Evolutionary conservation across 2,797 vertebrate species (phyloP).

Genomic region (Oreortyx pictus): DNA sequence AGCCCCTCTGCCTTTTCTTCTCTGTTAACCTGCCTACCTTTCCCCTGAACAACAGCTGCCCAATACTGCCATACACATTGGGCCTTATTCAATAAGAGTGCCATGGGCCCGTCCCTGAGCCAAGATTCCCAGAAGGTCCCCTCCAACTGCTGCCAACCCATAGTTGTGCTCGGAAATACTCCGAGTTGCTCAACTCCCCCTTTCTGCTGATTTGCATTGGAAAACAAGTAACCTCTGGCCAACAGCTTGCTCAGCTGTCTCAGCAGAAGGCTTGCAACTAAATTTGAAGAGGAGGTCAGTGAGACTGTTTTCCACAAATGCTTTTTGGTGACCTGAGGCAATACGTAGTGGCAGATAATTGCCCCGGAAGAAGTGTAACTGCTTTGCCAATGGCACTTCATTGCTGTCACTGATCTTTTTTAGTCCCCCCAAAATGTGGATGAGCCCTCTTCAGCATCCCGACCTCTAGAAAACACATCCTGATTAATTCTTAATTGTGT

Average conservation of each 20-base stretch:
- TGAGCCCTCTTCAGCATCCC: background rate
- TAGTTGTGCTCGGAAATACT: background rate
- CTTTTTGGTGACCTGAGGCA: background rate
- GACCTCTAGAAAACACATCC: background rate
- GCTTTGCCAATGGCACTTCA: background rate
- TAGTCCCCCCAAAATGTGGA: accelerated
- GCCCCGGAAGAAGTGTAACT: background rate
- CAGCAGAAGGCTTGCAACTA: background rate
- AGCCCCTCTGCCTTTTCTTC: background rate
- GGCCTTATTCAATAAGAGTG: background rate
- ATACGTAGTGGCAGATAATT: background rate
- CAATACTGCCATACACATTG: background rate
- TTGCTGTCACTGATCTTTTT: background rate
- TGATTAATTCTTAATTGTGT: background rate
- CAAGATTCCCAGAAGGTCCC: background rate
- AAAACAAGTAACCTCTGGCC: background rate
- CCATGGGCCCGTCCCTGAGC: background rate
- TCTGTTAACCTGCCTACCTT: background rate
- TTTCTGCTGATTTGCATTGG: background rate
- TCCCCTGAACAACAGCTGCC: background rate
- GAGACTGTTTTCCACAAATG: background rate
- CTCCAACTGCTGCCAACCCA: background rate
- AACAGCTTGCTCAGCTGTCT: background rate
- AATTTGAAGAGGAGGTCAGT: background rate
- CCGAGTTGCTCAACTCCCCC: background rate